Evolutionary conservation across 2,113 vertebrate species (phyloP), one percentile per base, ranked within the genome.

Genomic region (Prolemur simus): DNA sequence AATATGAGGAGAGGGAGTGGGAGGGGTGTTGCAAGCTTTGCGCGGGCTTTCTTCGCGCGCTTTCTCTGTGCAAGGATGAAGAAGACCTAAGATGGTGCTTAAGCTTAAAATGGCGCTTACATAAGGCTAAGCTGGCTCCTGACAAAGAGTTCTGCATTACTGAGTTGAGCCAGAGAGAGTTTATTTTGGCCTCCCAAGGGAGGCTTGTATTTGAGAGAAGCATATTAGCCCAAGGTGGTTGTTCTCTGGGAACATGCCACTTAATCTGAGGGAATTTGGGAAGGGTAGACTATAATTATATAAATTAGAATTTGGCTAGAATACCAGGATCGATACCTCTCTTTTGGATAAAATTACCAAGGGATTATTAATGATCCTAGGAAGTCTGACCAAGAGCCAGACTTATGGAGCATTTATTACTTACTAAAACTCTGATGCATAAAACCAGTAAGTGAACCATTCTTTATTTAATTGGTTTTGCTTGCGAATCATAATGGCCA

Each of bases 291-390:
- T 68, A 11, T 81, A 87, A 94, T 77, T 94, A 47, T 49, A 1
- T 87, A 94, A 92, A 69, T 97, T 90, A 77, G 73, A 94, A 60
- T 90, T 96, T 97, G 94, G 92, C 88, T 92, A 27, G 42, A 83
- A 71, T 54, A 81, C 47, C 29, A 39, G 45, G 60, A 97, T 95
- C 39, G 0, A 91, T 97, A 90, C 2, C 29, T 87, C 58, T 81
- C 74, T 94, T 60, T 95, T 58, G 86, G 73, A 93, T 89, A 87
- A 84, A 95, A 96, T 97, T 96, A 83, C 82, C 76, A 87, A 71
- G 63, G 88, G 85, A 60, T 58, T 86, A 73, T 95, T 97, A 96
- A 97, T 94, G 76, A 92, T 86, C 84, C 49, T 78, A 81, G 45
- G 34, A 94, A 86, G 23, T 81, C 76, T 95, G 84, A 95, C 37